Evolutionary conservation across 2,888 invertebrate genomes (phyloP).

Genomic region (Cryptophagus acutangulus): DNA sequence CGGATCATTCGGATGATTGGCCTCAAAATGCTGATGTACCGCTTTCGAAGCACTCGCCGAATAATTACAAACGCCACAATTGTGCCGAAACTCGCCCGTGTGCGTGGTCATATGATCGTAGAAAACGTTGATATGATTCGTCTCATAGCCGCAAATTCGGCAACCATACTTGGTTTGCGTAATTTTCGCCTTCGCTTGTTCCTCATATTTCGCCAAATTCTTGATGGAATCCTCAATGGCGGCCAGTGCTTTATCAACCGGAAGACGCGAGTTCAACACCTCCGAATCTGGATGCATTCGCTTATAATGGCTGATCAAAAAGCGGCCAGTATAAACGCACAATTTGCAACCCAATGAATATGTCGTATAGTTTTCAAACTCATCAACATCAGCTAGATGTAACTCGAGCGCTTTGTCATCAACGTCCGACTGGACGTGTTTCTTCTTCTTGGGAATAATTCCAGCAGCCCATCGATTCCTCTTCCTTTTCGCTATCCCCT

Average conservation of each 20-base stretch:
- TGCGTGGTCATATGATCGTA: constrained; percentile 72
- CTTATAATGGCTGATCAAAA: constrained; percentile 64
- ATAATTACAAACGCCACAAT: constrained; percentile 58
- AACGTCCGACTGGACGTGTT: constrained; percentile 9
- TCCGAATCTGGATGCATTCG: constrained; percentile 60
- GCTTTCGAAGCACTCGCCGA: constrained; percentile 33
- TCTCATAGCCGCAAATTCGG: constrained; percentile 40
- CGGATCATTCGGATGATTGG: constrained; percentile 27
- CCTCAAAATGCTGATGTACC: constrained; percentile 32
- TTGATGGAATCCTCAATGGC: constrained; percentile 50
- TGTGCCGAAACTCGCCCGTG: constrained; percentile 71
- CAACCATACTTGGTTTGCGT: constrained; percentile 33
- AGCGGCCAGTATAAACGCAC: constrained; percentile 56
- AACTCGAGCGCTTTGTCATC: constrained; percentile 2
- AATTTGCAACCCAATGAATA: constrained; percentile 51
- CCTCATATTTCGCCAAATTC: constrained; percentile 30
- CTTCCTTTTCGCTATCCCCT: constrained; percentile 39
- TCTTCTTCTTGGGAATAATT: constrained; percentile 28
- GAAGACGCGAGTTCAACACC: constrained; percentile 59
- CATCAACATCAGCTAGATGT: constrained; percentile 5
- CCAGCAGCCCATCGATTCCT: constrained; percentile 44
- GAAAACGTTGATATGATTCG: constrained; percentile 46
- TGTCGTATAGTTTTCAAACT: constrained; percentile 18
- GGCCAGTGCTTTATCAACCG: constrained; percentile 52
- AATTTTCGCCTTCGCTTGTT: constrained; percentile 8